These are phyloP conservation scores for Enteromius afrohamiltoni DNA, from an alignment of 2,797 vertebrate species.

Conservation along the genomic window DNA sequence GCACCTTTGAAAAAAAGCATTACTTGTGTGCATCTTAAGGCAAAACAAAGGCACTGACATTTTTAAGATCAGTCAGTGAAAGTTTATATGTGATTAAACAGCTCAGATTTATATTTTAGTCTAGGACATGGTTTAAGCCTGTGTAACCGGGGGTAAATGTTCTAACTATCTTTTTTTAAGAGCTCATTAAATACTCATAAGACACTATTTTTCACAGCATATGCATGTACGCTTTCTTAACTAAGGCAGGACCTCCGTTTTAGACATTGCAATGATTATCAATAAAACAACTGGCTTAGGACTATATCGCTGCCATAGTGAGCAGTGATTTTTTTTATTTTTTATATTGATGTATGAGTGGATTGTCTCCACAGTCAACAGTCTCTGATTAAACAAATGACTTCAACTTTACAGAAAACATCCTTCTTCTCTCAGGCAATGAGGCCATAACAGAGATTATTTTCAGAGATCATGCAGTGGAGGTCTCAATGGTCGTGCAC, in stretches of 20 bases:
- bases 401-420: neutral
- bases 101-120: too few relatives aligned
- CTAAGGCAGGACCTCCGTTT: neutral
- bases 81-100: too few relatives aligned
- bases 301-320: neutral
- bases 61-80: too few relatives aligned
- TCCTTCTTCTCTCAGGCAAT: neutral
- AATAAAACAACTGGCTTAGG: neutral
- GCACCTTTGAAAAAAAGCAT: too few relatives aligned
- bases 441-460: neutral
- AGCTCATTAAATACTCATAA: neutral
- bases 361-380: neutral
- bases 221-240: neutral
- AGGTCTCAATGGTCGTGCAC: conserved; percentile 6
- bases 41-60: too few relatives aligned
- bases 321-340: neutral
- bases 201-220: neutral
- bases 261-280: neutral
- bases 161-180: neutral
- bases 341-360: neutral
- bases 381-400: conserved; percentile 2
- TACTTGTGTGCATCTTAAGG: too few relatives aligned
- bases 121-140: too few relatives aligned
- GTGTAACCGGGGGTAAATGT: too few relatives aligned
- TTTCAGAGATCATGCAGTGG: neutral